Percentiles rank a stretch among this genome's conserved stretches.
phyloP scores from a whole-genome alignment of 2,888 invertebrate species.

The Acronicta alni region DNA sequence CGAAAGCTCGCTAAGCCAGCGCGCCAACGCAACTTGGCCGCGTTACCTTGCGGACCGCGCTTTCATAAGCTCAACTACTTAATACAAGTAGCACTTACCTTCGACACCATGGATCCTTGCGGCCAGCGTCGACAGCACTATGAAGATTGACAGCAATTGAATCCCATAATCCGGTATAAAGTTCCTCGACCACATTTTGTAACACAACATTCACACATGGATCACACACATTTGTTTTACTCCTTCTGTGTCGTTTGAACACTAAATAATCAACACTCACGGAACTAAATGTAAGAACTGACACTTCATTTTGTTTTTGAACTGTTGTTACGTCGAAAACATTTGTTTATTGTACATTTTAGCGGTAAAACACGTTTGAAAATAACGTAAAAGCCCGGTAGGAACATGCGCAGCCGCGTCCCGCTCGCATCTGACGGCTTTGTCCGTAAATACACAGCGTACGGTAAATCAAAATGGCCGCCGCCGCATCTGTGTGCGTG shows the following conservation, averaged over 20 bases:
- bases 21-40: slow-evolving; percentile 73
- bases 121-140: slow-evolving; percentile 82
- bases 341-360: slow-evolving; percentile 83
- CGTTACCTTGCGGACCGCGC: slow-evolving; percentile 74
- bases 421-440: slow-evolving; percentile 89
- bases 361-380: slow-evolving; percentile 87
- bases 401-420: slow-evolving; percentile 88
- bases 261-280: slow-evolving; percentile 86
- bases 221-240: slow-evolving; percentile 89
- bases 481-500: slow-evolving; percentile 79
- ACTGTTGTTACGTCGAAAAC: slow-evolving; percentile 82
- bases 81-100: slow-evolving; percentile 85
- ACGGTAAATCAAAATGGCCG: slow-evolving; percentile 89
- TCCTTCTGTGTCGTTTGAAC: slow-evolving; percentile 83
- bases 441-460: slow-evolving; percentile 88
- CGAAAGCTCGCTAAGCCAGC: slow-evolving; percentile 71
- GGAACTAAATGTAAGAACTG: slow-evolving; percentile 87
- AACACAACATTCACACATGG: slow-evolving; percentile 90
- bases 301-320: slow-evolving; percentile 89
- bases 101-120: slow-evolving; percentile 87
- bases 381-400: slow-evolving; percentile 78
- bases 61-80: slow-evolving; percentile 84
- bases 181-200: slow-evolving; percentile 92
- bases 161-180: slow-evolving; percentile 92
- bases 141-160: slow-evolving; percentile 86